phyloP scores from a whole-genome alignment of 2,113 vertebrate species.

The Brienomyrus longianalis region DNA sequence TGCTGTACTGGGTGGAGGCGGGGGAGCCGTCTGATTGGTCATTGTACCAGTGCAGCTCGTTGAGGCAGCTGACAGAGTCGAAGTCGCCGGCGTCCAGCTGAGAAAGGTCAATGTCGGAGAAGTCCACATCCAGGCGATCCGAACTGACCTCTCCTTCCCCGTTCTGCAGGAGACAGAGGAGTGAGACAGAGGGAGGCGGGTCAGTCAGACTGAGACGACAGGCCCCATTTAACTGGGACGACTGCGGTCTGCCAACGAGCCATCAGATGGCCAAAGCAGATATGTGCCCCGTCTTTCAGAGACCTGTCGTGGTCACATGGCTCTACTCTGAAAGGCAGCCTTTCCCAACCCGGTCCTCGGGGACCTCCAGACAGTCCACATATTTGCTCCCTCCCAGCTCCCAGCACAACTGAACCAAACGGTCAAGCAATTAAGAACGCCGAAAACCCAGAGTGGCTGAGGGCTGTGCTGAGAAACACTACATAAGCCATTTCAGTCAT shows the following conservation, averaged over 20 bases:
- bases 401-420: neutral
- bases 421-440: neutral
- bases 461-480: neutral
- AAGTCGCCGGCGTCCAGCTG: slow-evolving; percentile 91
- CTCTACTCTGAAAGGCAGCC: neutral
- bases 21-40: slow-evolving; percentile 68
- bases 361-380: neutral
- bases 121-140: slow-evolving; percentile 86
- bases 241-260: neutral
- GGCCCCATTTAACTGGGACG: neutral
- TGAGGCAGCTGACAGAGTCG: slow-evolving; percentile 83
- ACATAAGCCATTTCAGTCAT: neutral
- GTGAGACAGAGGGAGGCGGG: slow-evolving; percentile 29
- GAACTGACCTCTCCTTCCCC: slow-evolving; percentile 76
- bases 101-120: slow-evolving; percentile 92
- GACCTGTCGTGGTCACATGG: neutral
- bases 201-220: neutral
- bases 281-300: neutral
- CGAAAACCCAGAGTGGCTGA: neutral
- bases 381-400: neutral
- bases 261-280: neutral
- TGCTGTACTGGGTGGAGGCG: slow-evolving; percentile 79
- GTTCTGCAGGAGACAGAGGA: slow-evolving; percentile 59
- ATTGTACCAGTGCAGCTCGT: slow-evolving; percentile 84
- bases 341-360: neutral